Base-by-base conservation (phyloP, 2,888 invertebrate species). In the Strigamia transsilvanica region DNA sequence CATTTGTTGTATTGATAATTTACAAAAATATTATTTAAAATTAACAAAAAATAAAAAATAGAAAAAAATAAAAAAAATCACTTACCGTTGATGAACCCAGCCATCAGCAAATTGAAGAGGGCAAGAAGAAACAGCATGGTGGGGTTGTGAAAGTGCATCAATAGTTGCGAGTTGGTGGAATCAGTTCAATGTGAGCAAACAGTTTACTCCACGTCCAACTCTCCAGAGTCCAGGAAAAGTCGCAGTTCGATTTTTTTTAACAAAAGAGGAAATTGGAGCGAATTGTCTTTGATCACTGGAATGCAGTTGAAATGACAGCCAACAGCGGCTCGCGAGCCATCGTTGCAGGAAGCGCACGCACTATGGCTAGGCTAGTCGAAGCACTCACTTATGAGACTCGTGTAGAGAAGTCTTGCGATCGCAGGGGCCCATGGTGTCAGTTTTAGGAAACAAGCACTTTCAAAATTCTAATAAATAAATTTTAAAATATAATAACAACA, bases 261-360 rank as follows among this genome's bases (percentile, higher is more conserved):
- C 2, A 32, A 73, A 6, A 73, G 27, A 27, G 32, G 23, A 27
- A 32, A 32, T 32, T 32, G 73, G 73, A 73, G 13, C 32, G 73
- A 73, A 73, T 73, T 32, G 73, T 73, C 73, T 73, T 32, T 73
- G 73, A 32, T 73, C 73, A 73, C 27, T 73, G 73, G 32, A 73
- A 73, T 27, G 23, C 73, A 32, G 73, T 27, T 32, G 73, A 73
- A 73, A 73, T 73, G 73, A 73, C 73, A 73, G 73, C 73, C 27
- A 73, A 73, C 73, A 32, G 73, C 73, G 73, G 73, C 73, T 73
- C 73, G 12, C 73, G 32, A 73, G 73, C 73, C 73, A 73, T 73
- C 73, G 73, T 73, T 32, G 73, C 73, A 73, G 73, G 73, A 73
- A 73, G 73, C 73, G 73, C 73, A 73, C 73, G 32, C 73, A 73